These are phyloP conservation scores for Bruchidius siliquastri DNA, from an alignment of 2,888 invertebrate species.

Conservation along the genomic window DNA sequence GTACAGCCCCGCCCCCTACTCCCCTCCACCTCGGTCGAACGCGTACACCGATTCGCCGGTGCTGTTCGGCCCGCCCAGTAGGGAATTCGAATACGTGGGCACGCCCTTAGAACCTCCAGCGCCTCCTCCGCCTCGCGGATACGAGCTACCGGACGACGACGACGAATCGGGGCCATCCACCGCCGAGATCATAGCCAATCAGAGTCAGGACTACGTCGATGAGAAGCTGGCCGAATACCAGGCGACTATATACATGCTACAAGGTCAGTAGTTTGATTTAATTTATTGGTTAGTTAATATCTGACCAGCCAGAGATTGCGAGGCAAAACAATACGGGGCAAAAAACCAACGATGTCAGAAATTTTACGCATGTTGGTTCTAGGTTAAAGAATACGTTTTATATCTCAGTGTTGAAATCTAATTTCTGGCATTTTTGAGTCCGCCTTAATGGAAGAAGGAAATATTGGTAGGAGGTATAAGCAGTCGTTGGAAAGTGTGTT, in stretches of 20 bases:
- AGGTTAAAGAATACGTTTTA: too few relatives aligned
- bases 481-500: too few relatives aligned
- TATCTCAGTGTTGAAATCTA: too few relatives aligned
- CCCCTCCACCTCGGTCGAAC: slow-evolving; percentile 11
- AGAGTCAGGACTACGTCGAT: slow-evolving; percentile 91
- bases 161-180: slow-evolving; percentile 79
- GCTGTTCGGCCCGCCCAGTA: slow-evolving; percentile 48
- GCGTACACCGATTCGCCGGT: slow-evolving; percentile 33
- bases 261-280: slow-evolving; percentile 62
- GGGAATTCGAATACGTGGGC: slow-evolving; percentile 68
- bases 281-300: too few relatives aligned
- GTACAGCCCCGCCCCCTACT: slow-evolving; percentile 26
- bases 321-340: too few relatives aligned
- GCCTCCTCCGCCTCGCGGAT: slow-evolving; percentile 46
- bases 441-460: too few relatives aligned
- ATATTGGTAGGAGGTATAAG: too few relatives aligned
- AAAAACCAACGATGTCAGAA: too few relatives aligned
- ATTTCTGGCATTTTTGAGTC: too few relatives aligned
- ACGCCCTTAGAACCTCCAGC: slow-evolving; percentile 67
- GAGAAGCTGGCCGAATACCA: slow-evolving; percentile 92
- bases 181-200: slow-evolving; percentile 87
- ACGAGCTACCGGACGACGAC: slow-evolving; percentile 53
- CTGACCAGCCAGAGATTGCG: too few relatives aligned
- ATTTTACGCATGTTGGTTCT: too few relatives aligned
- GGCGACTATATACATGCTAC: slow-evolving; percentile 82